phyloP scores from a whole-genome alignment of 2,797 vertebrate species.

The Gallirallus australis region DNA sequence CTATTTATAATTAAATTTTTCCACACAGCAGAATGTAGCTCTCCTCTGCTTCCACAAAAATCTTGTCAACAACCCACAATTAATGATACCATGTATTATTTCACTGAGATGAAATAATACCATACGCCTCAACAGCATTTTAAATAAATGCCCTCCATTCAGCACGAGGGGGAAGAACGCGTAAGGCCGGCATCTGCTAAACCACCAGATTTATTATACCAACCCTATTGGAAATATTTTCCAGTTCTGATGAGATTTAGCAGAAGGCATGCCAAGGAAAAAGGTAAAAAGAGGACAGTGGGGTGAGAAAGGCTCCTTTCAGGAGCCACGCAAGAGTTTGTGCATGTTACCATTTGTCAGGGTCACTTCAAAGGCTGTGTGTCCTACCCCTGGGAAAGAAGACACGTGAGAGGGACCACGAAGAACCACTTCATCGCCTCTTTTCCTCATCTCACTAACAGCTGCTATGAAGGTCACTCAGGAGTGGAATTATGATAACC shows the following conservation, averaged over 20 bases:
- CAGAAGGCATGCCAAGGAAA: background rate
- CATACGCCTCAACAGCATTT: background rate
- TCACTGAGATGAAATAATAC: background rate
- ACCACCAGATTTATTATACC: background rate
- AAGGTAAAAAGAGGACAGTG: background rate
- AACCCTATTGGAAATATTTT: background rate
- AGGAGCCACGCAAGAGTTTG: background rate
- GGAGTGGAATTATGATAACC: background rate
- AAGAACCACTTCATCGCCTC: background rate
- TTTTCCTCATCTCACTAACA: slow-evolving; percentile 20
- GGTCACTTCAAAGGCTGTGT: background rate
- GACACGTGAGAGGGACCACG: background rate
- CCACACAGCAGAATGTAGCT: background rate
- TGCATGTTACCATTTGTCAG: background rate
- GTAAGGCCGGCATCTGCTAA: background rate
- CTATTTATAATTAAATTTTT: slow-evolving; percentile 17
- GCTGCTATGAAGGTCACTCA: background rate
- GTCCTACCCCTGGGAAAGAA: background rate
- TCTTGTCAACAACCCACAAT: slow-evolving; percentile 26
- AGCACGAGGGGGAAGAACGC: background rate
- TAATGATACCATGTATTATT: slow-evolving; percentile 1
- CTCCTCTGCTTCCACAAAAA: slow-evolving; percentile 22
- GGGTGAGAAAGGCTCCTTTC: background rate
- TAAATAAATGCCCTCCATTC: background rate
- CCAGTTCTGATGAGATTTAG: background rate